Evolutionary conservation across 2,113 vertebrate genomes (phyloP).

Genomic region (Takifugu flavidus): DNA sequence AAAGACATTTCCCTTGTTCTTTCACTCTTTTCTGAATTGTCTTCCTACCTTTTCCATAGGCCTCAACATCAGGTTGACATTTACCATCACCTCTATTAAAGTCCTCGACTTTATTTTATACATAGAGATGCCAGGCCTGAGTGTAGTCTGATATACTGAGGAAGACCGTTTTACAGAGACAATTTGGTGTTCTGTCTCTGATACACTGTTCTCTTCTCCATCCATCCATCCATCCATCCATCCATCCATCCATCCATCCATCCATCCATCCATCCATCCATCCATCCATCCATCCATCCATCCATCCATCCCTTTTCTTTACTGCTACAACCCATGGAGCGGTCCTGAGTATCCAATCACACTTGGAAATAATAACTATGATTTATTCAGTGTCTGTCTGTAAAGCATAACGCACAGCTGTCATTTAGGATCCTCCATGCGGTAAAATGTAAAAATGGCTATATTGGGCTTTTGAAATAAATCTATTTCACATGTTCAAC

Average conservation of each 20-base stretch:
- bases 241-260: too few relatives aligned
- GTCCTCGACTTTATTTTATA: conserved; percentile 19
- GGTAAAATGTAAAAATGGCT: too few relatives aligned
- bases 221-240: too few relatives aligned
- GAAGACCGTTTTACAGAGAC: conserved; percentile 18
- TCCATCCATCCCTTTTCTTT: too few relatives aligned
- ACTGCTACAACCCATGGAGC: too few relatives aligned
- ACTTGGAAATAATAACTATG: too few relatives aligned
- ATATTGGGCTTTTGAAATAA: background rate
- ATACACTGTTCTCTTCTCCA: conserved; percentile 1
- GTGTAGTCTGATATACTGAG: conserved; percentile 10
- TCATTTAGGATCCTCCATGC: too few relatives aligned
- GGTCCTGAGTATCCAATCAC: too few relatives aligned
- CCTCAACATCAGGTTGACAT: conserved; percentile 16
- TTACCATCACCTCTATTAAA: conserved; percentile 11
- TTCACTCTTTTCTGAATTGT: conserved; percentile 7
- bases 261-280: too few relatives aligned
- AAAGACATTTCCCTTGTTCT: conserved; percentile 7
- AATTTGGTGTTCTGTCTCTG: conserved; percentile 14
- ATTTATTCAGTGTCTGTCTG: too few relatives aligned
- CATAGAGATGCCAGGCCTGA: conserved; percentile 3
- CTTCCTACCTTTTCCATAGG: conserved; percentile 4
- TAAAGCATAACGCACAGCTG: too few relatives aligned
- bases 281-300: too few relatives aligned
- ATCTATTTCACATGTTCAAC: background rate